phyloP scores from a whole-genome alignment of 2,113 vertebrate genomes.

The Bombycilla garrulus region DNA sequence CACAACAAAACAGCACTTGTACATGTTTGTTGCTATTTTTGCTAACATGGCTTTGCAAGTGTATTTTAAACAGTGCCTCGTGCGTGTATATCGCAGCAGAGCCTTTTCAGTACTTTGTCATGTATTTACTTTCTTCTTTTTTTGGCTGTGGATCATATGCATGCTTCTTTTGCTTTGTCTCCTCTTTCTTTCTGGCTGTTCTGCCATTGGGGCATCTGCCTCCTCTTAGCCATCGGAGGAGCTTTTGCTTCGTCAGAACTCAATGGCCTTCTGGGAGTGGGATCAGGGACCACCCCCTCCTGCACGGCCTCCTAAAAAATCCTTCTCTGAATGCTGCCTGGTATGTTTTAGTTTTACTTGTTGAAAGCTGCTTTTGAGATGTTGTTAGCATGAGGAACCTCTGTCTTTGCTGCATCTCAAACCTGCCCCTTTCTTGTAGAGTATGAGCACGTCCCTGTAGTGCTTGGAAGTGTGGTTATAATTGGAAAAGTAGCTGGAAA shows the following conservation, averaged over 20 bases:
- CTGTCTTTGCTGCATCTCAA: not conserved
- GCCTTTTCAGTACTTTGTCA: not conserved
- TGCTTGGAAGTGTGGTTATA: slow-evolving; percentile 38
- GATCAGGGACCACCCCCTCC: slow-evolving; percentile 85
- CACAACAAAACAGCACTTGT: slow-evolving; percentile 28
- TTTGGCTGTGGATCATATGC: slow-evolving; percentile 70
- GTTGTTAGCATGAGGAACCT: not conserved
- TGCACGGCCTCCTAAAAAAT: slow-evolving; percentile 91
- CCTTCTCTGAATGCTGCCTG: slow-evolving; percentile 92
- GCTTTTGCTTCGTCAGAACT: slow-evolving; percentile 86
- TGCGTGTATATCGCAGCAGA: not conserved
- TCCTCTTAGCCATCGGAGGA: slow-evolving; percentile 82
- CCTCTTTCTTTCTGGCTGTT: slow-evolving; percentile 56
- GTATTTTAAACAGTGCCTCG: not conserved
- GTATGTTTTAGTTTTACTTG: slow-evolving; percentile 86
- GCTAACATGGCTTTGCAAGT: not conserved
- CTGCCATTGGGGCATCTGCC: slow-evolving; percentile 57
- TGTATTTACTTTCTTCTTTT: slow-evolving; percentile 40
- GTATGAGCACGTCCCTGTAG: not conserved
- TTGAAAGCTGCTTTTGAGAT: slow-evolving; percentile 56
- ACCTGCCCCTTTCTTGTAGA: not conserved
- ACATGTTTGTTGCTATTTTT: slow-evolving; percentile 1
- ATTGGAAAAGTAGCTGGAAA: not conserved
- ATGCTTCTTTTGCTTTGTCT: slow-evolving; percentile 77
- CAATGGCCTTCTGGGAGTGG: slow-evolving; percentile 94